phyloP scores from a whole-genome alignment of 2,888 invertebrate species.

The Brachyptera risi region DNA sequence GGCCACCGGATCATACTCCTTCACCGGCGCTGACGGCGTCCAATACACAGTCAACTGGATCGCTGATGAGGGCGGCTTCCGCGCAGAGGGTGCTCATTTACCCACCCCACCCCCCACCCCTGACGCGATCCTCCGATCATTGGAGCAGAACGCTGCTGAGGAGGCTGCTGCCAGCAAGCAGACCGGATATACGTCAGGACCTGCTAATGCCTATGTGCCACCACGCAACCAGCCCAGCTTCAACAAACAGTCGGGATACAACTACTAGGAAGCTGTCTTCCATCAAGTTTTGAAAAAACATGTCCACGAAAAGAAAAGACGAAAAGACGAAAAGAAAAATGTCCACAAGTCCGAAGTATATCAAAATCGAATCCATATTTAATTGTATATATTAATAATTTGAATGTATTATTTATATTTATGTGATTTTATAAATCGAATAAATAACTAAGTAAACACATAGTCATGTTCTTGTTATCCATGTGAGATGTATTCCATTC shows the following conservation, averaged over 20 bases:
- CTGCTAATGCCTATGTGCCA: not conserved
- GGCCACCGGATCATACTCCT: conserved; percentile 71
- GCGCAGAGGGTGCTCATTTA: conserved; percentile 35
- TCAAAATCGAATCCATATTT: no score
- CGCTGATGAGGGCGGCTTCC: conserved; percentile 36
- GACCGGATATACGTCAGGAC: not conserved
- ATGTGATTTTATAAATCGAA: no score
- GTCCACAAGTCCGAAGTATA: no score
- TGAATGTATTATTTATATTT: no score
- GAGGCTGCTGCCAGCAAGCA: not conserved
- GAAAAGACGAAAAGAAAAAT: no score
- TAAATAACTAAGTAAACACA: no score
- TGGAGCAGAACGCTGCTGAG: conserved; percentile 42
- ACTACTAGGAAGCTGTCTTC: no score
- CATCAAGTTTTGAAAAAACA: no score
- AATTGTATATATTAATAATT: no score
- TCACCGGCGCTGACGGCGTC: conserved; percentile 64
- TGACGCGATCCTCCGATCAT: conserved; percentile 45
- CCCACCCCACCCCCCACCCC: conserved; percentile 36
- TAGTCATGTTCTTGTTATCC: no score
- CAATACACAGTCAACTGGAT: conserved; percentile 48
- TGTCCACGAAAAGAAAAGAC: no score
- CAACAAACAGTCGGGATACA: not conserved
- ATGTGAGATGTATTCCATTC: no score
- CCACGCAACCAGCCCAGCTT: not conserved